Conservation (phyloP, 2,797 vertebrate species). For the Enteromius trimaculatus region DNA sequence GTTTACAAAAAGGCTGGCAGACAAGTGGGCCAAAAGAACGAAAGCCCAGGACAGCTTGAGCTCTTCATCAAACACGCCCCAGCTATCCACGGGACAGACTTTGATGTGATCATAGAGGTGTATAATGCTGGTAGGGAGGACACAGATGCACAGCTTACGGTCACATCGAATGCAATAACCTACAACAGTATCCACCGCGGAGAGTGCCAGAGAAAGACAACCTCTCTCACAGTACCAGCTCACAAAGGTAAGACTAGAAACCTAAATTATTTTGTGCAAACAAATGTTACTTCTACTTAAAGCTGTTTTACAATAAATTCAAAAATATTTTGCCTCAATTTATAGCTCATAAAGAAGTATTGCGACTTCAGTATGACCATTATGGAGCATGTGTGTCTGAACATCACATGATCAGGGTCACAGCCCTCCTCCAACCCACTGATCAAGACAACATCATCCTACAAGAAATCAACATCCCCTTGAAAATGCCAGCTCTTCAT, state of each 20-base stretch:
- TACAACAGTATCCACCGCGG: slow-evolving; percentile 74
- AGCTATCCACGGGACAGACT: slow-evolving; percentile 79
- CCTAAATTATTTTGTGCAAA: neutral
- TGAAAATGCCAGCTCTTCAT: slow-evolving; percentile 71
- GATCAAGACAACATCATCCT: slow-evolving; percentile 67
- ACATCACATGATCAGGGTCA: slow-evolving; percentile 76
- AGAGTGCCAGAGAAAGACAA: slow-evolving; percentile 69
- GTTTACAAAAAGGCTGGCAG: slow-evolving; percentile 75
- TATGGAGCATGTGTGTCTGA: slow-evolving; percentile 74
- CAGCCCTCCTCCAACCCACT: slow-evolving; percentile 63
- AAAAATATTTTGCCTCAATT: neutral
- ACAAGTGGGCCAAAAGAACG: slow-evolving; percentile 10
- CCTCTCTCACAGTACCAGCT: slow-evolving; percentile 68
- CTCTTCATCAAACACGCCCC: slow-evolving; percentile 72
- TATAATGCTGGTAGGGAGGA: slow-evolving; percentile 69
- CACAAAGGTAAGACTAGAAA: slow-evolving; percentile 62
- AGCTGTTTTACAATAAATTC: neutral
- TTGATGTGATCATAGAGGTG: slow-evolving; percentile 79
- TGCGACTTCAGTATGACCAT: slow-evolving; percentile 75
- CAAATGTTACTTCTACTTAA: neutral
- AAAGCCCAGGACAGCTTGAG: slow-evolving; percentile 60
- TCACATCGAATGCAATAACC: slow-evolving; percentile 69
- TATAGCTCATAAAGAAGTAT: slow-evolving; percentile 75
- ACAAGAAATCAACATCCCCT: slow-evolving; percentile 69
- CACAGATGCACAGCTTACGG: slow-evolving; percentile 66